phyloP scores from a whole-genome alignment of 2,113 vertebrate species.

The Apodemus sylvaticus region DNA sequence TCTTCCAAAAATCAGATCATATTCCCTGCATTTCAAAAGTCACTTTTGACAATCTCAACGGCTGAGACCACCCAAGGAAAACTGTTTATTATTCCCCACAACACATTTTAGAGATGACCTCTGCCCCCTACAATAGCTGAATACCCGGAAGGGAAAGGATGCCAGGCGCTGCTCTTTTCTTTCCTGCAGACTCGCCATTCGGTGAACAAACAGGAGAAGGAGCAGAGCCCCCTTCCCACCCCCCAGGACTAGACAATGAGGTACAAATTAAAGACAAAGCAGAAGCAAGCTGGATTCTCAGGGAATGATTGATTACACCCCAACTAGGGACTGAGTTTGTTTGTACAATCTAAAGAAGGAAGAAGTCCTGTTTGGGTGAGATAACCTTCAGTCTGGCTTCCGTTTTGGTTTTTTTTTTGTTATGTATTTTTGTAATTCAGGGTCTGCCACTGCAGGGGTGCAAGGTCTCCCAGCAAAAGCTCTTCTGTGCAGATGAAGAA shows the following conservation, averaged over 20 bases:
- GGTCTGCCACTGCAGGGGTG: conserved; percentile 41
- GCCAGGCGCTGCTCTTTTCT: not conserved
- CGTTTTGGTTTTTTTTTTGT: conserved; percentile 72
- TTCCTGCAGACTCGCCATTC: not conserved
- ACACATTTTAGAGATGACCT: not conserved
- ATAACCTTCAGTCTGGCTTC: conserved; percentile 77
- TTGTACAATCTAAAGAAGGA: conserved; percentile 67
- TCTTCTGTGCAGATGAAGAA: conserved; percentile 72
- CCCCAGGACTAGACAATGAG: conserved; percentile 24
- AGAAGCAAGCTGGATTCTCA: not conserved
- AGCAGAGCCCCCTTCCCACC: not conserved
- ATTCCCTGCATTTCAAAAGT: not conserved
- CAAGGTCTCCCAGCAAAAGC: conserved; percentile 74
- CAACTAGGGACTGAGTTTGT: conserved; percentile 63
- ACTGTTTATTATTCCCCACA: conserved; percentile 8
- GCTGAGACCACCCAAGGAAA: conserved; percentile 55
- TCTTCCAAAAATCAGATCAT: not conserved
- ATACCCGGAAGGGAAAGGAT: not conserved
- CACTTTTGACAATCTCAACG: not conserved
- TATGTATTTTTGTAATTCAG: conserved; percentile 67
- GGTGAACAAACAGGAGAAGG: conserved; percentile 57
- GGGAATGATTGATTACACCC: conserved; percentile 59
- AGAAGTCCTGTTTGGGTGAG: conserved; percentile 76
- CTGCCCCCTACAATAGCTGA: conserved; percentile 9
- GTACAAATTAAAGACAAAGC: conserved; percentile 48